Evolutionary conservation across 2,888 invertebrate genomes (phyloP).

Genomic region (Pristionchus fissidentatus): DNA sequence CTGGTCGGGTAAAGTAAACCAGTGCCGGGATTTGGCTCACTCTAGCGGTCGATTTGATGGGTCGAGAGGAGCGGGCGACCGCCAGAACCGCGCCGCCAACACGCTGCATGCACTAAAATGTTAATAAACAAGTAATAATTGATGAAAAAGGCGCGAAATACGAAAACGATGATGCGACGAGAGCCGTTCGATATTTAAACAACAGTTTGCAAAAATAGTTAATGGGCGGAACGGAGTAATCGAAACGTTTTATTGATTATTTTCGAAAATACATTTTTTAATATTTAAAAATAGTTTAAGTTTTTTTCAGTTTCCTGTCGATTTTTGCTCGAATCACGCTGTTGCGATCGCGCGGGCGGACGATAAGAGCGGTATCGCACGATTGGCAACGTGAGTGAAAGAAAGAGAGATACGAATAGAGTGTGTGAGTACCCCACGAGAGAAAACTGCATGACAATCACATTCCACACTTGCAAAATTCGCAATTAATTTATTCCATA

Average conservation of each 20-base stretch:
- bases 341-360: neutral
- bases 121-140: neutral
- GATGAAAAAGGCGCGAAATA: neutral
- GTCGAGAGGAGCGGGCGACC: neutral
- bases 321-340: neutral
- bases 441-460: neutral
- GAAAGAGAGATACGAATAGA: neutral
- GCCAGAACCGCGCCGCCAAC: constrained; percentile 12
- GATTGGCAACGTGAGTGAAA: constrained; percentile 18
- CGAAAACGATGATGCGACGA: no score
- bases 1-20: no score
- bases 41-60: constrained; percentile 23
- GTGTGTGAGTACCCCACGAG: neutral
- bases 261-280: no score
- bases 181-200: neutral
- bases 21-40: constrained; percentile 18
- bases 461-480: no score
- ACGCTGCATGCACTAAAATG: constrained; percentile 36
- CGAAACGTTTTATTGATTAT: neutral
- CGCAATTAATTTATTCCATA: constrained; percentile 37
- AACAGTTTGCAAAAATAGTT: constrained; percentile 14
- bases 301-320: neutral
- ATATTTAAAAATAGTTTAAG: neutral
- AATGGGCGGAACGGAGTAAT: neutral
- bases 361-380: constrained; percentile 1